Conservation (phyloP, 2,797 vertebrate genomes). For the Sebastes diploproa region DNA sequence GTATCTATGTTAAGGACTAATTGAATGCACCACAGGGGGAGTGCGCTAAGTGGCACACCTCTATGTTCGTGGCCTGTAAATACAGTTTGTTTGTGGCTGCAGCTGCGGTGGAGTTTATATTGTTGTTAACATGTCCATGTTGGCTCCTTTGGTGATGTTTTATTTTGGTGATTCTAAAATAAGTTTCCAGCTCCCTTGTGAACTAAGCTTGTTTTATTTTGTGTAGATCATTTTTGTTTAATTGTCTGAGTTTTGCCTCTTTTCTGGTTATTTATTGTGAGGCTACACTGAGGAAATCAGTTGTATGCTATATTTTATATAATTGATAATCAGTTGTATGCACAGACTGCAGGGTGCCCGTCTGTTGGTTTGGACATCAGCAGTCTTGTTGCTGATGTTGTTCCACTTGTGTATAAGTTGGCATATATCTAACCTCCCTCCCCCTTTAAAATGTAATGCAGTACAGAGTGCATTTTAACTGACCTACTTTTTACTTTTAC, state of each 20-base stretch:
- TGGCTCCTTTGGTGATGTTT: background rate
- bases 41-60: too few relatives aligned
- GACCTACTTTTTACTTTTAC: background rate
- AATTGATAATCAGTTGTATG: background rate
- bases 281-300: background rate
- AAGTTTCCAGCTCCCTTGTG: background rate
- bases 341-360: background rate
- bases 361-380: background rate
- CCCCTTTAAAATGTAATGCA: too few relatives aligned
- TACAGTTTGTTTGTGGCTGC: background rate
- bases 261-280: background rate
- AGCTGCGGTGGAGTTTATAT: background rate
- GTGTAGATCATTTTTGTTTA: background rate
- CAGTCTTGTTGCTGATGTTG: background rate
- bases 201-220: background rate
- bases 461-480: background rate
- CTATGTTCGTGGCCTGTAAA: too few relatives aligned
- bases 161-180: background rate
- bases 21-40: background rate
- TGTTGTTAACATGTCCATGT: background rate
- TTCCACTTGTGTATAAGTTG: background rate
- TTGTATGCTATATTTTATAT: background rate
- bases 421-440: too few relatives aligned
- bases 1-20: background rate
- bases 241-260: background rate